These are phyloP conservation scores for Homalodisca vitripennis DNA, from an alignment of 1,140 invertebrate species.

Conservation along the genomic window DNA sequence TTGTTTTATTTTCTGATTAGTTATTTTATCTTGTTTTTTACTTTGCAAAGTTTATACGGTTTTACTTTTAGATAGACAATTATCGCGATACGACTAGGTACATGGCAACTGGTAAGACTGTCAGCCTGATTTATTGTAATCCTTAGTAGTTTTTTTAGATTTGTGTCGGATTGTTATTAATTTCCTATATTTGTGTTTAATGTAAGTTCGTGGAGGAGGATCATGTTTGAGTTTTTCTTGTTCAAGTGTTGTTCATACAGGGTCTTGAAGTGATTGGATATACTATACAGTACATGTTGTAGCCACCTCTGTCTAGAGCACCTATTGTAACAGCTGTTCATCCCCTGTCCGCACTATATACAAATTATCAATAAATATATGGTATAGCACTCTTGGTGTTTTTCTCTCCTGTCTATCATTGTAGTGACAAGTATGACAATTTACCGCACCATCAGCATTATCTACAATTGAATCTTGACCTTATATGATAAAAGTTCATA, in stretches of 20 bases:
- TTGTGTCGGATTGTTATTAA: neutral
- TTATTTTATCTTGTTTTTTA: neutral
- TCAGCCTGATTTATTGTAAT: too few relatives aligned
- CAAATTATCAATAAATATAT: neutral
- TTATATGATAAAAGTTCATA: too few relatives aligned
- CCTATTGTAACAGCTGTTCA: too few relatives aligned
- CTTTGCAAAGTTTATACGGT: neutral
- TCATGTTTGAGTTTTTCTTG: neutral
- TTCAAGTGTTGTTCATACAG: neutral
- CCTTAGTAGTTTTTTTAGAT: too few relatives aligned
- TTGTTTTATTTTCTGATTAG: neutral
- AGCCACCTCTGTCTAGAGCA: too few relatives aligned
- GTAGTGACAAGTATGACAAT: too few relatives aligned
- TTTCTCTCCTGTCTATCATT: too few relatives aligned
- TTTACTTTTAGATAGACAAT: neutral
- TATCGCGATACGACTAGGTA: neutral
- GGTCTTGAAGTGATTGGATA: neutral
- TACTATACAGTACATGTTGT: neutral
- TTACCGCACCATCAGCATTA: too few relatives aligned
- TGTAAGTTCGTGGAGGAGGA: too few relatives aligned
- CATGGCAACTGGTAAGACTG: constrained; percentile 19
- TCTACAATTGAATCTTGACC: too few relatives aligned
- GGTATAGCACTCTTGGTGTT: neutral
- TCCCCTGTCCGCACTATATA: too few relatives aligned
- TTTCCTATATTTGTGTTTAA: neutral